These are phyloP conservation scores for Conistra vaccinii DNA, from an alignment of 2,888 invertebrate genomes.

Conservation along the genomic window DNA sequence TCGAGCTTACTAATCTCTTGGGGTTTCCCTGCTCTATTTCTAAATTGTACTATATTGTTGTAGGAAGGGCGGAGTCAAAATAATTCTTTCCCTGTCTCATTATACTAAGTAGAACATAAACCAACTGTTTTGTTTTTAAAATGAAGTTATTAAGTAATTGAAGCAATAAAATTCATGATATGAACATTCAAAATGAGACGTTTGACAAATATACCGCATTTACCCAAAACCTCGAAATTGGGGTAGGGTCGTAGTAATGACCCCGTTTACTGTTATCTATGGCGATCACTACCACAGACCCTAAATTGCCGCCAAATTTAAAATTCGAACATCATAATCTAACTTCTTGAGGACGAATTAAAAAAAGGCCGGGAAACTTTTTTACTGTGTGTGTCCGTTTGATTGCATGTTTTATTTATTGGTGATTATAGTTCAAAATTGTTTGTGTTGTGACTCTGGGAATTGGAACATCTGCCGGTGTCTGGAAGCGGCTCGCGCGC, in stretches of 20 bases:
- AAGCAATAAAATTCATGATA: slow-evolving; percentile 82
- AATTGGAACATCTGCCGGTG: slow-evolving; percentile 86
- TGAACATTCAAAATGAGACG: slow-evolving; percentile 77
- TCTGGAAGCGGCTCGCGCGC: slow-evolving; percentile 84
- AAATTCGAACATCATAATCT: slow-evolving; percentile 89
- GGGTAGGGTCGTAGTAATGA: slow-evolving; percentile 85
- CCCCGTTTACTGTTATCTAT: slow-evolving; percentile 86
- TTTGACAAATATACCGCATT: slow-evolving; percentile 85
- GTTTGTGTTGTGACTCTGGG: slow-evolving; percentile 59
- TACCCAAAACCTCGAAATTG: slow-evolving; percentile 80
- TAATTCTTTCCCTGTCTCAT: slow-evolving; percentile 76
- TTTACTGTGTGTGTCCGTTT: slow-evolving; percentile 53
- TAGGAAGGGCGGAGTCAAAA: slow-evolving; percentile 75
- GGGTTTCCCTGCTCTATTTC: slow-evolving; percentile 81
- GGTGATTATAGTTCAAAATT: slow-evolving; percentile 66
- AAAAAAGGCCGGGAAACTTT: slow-evolving; percentile 71
- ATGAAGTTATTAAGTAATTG: slow-evolving; percentile 84
- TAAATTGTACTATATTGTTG: slow-evolving; percentile 80
- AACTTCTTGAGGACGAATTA: slow-evolving; percentile 74
- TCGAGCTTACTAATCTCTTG: slow-evolving; percentile 80
- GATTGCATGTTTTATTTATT: slow-evolving; percentile 61
- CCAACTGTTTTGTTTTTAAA: slow-evolving; percentile 71
- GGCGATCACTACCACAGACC: slow-evolving; percentile 82
- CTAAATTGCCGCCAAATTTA: slow-evolving; percentile 85
- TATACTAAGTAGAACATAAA: slow-evolving; percentile 73